phyloP scores from a whole-genome alignment of 1,140 invertebrate genomes.

The Drosophila equinoxialis region DNA sequence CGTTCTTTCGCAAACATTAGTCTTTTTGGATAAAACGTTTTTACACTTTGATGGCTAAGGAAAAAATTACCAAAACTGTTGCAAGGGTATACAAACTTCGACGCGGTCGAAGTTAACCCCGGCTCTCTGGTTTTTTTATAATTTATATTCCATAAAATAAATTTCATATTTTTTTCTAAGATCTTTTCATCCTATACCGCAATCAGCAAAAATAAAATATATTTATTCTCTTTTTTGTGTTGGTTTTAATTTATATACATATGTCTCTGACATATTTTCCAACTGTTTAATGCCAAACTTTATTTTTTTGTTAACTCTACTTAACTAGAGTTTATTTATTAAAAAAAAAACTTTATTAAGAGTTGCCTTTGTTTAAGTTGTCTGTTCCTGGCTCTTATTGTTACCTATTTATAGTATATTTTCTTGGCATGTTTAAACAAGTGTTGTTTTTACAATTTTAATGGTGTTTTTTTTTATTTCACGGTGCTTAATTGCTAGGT shows the following conservation, averaged over 20 bases:
- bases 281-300: not conserved
- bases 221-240: not conserved
- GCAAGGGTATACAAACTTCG: too few species aligned
- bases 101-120: too few species aligned
- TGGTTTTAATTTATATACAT: too few species aligned
- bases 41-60: too few species aligned
- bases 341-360: not conserved
- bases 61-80: too few species aligned
- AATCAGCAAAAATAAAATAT: too few species aligned
- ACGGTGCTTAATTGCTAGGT: not conserved
- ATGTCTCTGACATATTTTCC: not conserved
- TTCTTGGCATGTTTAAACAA: conserved; percentile 7
- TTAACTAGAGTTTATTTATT: not conserved
- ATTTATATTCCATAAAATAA: too few species aligned
- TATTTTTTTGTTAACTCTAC: not conserved
- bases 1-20: too few species aligned
- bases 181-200: too few species aligned
- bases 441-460: not conserved
- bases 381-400: conserved; percentile 13
- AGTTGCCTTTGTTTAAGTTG: not conserved
- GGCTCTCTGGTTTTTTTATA: too few species aligned
- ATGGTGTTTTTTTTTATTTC: not conserved
- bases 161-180: too few species aligned
- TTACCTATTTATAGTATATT: conserved; percentile 13
- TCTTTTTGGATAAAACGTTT: too few species aligned